Conservation (phyloP, 2,113 vertebrate species). For the Chunga burmeisteri region DNA sequence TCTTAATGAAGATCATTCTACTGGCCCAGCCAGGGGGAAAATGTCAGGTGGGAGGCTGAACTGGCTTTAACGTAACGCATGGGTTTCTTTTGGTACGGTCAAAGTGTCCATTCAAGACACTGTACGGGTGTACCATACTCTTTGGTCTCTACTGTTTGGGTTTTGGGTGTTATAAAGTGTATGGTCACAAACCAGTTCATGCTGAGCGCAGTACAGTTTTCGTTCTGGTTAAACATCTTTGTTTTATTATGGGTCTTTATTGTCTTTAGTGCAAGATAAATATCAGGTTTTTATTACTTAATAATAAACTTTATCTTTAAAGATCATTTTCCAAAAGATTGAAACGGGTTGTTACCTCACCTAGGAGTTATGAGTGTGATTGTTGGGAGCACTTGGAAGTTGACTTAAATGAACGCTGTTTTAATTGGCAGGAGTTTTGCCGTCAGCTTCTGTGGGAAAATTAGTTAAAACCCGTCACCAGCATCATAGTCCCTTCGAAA, state of each 20-base stretch:
- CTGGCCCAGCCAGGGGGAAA: background rate
- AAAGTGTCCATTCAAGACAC: background rate
- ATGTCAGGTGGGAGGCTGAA: background rate
- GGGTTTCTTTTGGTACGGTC: background rate
- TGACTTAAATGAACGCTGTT: background rate
- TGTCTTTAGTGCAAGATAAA: background rate
- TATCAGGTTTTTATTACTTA: background rate
- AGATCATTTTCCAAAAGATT: slow-evolving; percentile 14
- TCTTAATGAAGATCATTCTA: background rate
- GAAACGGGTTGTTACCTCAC: background rate
- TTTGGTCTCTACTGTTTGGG: background rate
- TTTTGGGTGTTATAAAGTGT: background rate
- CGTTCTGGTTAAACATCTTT: background rate
- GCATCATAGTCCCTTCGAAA: background rate
- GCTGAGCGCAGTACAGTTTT: background rate
- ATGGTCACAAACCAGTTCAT: background rate
- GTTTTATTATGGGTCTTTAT: background rate
- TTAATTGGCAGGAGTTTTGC: background rate
- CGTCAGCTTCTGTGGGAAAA: background rate
- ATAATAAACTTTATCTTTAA: slow-evolving; percentile 35
- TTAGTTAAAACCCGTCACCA: background rate
- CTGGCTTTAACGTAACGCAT: background rate
- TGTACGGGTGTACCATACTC: background rate
- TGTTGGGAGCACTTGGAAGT: background rate
- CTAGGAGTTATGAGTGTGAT: background rate